Conservation (phyloP, 2,888 invertebrate species). For the Coenonympha arcania region DNA sequence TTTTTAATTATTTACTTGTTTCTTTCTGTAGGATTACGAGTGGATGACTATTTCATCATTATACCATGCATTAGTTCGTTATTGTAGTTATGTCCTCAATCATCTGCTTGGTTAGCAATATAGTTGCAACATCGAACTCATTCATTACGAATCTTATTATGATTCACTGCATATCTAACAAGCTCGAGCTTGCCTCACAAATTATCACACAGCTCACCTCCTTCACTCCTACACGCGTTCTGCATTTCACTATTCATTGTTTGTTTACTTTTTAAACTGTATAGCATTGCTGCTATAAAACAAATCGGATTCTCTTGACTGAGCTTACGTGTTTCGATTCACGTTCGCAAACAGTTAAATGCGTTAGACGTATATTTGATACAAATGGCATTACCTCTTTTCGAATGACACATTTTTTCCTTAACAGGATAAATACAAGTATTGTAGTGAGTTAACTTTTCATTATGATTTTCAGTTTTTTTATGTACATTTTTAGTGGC, state of each 20-base stretch:
- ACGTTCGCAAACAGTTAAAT: not conserved
- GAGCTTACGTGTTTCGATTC: conserved; percentile 2
- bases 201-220: not conserved
- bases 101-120: not conserved
- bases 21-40: no score
- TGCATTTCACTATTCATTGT: not conserved
- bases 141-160: conserved; percentile 8
- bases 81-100: not conserved
- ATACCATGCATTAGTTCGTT: not conserved
- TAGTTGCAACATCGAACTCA: conserved; percentile 4
- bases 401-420: not conserved
- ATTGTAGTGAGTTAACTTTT: not conserved
- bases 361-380: not conserved
- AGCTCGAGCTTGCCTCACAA: conserved; percentile 4
- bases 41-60: no score
- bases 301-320: conserved; percentile 1
- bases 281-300: not conserved
- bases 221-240: conserved; percentile 2
- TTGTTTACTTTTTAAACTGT: conserved; percentile 5
- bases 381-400: not conserved
- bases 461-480: not conserved
- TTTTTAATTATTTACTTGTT: no score
- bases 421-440: not conserved
- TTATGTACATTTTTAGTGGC: not conserved
- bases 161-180: conserved; percentile 7